Conservation (phyloP, 2,888 invertebrate genomes). For the Coenonympha glycerion region DNA sequence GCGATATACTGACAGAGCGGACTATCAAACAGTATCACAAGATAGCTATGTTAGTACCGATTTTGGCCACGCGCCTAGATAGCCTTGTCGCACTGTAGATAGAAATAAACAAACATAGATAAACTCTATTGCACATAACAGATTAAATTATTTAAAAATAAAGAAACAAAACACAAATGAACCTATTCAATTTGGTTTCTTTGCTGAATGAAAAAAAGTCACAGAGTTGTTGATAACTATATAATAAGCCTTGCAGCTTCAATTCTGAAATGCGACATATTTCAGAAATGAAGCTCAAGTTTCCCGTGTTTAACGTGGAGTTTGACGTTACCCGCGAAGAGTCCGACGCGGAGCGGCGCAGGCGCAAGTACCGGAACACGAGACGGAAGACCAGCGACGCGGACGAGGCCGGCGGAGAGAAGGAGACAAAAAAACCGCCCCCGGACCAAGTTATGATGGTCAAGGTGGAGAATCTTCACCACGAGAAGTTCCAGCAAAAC, state of each 20-base stretch:
- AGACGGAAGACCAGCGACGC: constrained; percentile 37
- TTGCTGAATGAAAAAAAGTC: too few species aligned
- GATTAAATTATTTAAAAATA: too few species aligned
- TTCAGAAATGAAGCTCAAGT: constrained; percentile 85
- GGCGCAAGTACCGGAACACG: constrained; percentile 64
- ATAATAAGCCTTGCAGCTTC: constrained; percentile 38
- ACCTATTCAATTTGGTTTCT: too few species aligned
- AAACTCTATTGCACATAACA: too few species aligned
- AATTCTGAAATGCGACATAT: constrained; percentile 62
- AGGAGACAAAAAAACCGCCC: constrained; percentile 42
- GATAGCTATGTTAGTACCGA: too few species aligned
- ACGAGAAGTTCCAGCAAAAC: constrained; percentile 91
- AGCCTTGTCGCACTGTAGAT: too few species aligned
- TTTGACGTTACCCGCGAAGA: constrained; percentile 89
- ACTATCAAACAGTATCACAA: too few species aligned
- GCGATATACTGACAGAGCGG: too few species aligned
- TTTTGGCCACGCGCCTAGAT: too few species aligned
- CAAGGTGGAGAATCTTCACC: constrained; percentile 93
- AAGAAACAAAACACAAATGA: too few species aligned
- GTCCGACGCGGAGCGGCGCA: constrained; percentile 75
- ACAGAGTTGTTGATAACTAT: background rate
- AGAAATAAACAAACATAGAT: too few species aligned
- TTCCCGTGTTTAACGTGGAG: constrained; percentile 88
- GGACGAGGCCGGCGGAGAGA: constrained; percentile 28
- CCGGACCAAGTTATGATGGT: constrained; percentile 85